Evolutionary conservation across 1,140 invertebrate genomes (phyloP), one percentile per base, ranked within the genome.

Genomic region (Bombus terrestris): DNA sequence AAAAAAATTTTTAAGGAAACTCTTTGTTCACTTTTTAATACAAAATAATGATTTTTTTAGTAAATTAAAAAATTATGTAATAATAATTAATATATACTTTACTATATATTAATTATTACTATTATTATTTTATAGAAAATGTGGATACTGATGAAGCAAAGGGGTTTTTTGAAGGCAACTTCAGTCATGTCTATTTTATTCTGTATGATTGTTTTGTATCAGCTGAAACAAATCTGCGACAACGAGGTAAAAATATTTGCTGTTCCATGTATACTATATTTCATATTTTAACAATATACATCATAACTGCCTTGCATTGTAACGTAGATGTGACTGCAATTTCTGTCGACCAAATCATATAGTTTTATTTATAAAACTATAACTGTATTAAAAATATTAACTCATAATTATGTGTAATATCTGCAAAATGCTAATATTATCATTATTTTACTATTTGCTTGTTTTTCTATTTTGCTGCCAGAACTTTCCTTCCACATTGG

Each of bases 121-220:
- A 53, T 28, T 85, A 41, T 90, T 89, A 92, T 91, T 90, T 94
- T 95, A 68, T 96, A 99, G 98, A 99, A 95, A 98, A 98, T 96
- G 98, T 98, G 93, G 98, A 99, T 93, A 96, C 96, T 77, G 96
- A 97, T 89, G 98, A 99, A 96, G 97, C 98, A 22, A 99, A 99
- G 96, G 96, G 96, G 71, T 98, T 99, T 92, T 99, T 99, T 94
- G 98, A 99, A 95, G 97, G 97, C 59, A 98, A 99, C 95, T 99
- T 98, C 93, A 99, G 98, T 93, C 98, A 98, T 96, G 97, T 99
- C 47, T 99, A 99, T 94, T 98, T 98, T 93, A 98, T 99, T 91
- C 97, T 99, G 73, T 99, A 99, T 95, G 98, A 99, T 94, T 98
- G 98, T 93, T 99, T 99, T 94, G 97, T 98, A 64, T 96, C 97